phyloP scores from a whole-genome alignment of 1,140 invertebrate species.

The Alviniconcha marisindica region DNA sequence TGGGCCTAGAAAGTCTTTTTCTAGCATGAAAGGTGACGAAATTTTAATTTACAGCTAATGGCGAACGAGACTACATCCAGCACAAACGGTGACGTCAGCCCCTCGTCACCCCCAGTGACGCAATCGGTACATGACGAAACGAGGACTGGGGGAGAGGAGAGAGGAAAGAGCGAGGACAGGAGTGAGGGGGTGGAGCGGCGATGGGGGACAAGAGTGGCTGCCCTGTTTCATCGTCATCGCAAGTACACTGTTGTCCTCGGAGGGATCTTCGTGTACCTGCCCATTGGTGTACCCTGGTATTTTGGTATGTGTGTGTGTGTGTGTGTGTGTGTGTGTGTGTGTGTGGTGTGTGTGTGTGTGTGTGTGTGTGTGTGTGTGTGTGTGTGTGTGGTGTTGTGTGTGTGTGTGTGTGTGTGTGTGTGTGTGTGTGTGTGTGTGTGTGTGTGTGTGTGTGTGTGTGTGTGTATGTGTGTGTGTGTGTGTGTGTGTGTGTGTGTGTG shows the following conservation, averaged over 20 bases:
- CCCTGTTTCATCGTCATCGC: not conserved
- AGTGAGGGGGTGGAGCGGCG: not conserved
- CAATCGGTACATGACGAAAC: not conserved
- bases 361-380: not conserved
- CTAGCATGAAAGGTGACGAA: too few species aligned
- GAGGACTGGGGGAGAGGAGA: not conserved
- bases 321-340: not conserved
- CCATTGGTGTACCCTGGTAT: slow-evolving; percentile 49
- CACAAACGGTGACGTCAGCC: not conserved
- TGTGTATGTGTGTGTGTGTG: not conserved
- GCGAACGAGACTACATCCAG: not conserved
- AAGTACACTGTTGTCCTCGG: slow-evolving; percentile 42
- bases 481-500: not conserved
- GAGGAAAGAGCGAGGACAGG: too few species aligned
- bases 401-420: not conserved
- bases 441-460: not conserved
- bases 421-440: not conserved
- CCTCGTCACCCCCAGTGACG: not conserved
- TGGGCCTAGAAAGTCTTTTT: too few species aligned
- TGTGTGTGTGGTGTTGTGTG: not conserved
- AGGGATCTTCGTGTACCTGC: slow-evolving; percentile 47
- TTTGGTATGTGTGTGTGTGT: slow-evolving; percentile 38
- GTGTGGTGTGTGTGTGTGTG: not conserved
- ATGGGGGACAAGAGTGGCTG: not conserved
- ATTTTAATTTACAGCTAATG: too few species aligned